phyloP scores from a whole-genome alignment of 92 coral and sea anemone genomes.

The Palythoa caribaeorum region DNA sequence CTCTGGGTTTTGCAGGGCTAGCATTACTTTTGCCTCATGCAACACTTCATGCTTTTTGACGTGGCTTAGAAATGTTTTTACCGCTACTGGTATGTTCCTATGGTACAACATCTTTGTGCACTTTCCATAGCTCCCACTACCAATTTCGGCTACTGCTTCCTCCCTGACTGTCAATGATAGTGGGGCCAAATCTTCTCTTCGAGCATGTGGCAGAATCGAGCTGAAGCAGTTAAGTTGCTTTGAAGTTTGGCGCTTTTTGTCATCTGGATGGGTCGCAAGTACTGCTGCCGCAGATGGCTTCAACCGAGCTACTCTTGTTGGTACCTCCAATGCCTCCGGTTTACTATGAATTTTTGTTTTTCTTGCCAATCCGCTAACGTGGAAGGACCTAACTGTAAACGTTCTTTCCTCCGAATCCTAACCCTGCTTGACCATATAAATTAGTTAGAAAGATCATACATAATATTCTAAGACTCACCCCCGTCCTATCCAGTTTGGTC shows the following conservation, averaged over 20 bases:
- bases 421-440: too few relatives aligned
- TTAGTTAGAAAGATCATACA: too few relatives aligned
- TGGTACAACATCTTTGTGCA: background rate
- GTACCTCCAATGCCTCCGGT: background rate
- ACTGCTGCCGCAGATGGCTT: background rate
- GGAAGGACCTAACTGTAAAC: background rate
- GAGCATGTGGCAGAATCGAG: background rate
- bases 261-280: background rate
- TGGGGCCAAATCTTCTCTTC: background rate
- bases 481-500: too few relatives aligned
- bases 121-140: constrained; percentile 1
- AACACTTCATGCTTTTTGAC: background rate
- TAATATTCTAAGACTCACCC: too few relatives aligned
- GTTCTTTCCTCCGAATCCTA: background rate
- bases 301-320: background rate
- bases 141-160: background rate
- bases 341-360: background rate
- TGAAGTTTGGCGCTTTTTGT: background rate
- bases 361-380: background rate
- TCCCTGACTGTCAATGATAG: background rate
- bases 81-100: background rate
- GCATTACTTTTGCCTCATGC: background rate
- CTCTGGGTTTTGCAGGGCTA: background rate
- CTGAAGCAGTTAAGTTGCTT: background rate
- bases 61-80: background rate